Evolutionary conservation across 2,888 invertebrate genomes (phyloP), one percentile per base, ranked within the genome.

Genomic region (Dryobotodes eremita): DNA sequence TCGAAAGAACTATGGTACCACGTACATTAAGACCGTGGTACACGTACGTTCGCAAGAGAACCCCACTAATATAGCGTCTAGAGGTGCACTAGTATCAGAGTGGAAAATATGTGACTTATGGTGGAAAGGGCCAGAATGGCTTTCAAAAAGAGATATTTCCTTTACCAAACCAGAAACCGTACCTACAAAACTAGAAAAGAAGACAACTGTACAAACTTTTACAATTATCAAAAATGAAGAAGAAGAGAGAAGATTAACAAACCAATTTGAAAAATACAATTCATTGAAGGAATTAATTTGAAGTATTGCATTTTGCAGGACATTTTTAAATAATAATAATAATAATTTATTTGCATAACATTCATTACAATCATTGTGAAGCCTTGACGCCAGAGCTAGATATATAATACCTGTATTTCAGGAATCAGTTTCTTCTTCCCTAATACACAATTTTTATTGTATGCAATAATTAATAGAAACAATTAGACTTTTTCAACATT

Each of bases 11-110:
- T 57, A 42, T 70, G 70, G 42, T 70, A 70, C 3, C 42, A 70
- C 55, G 55, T 71, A 59, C 57, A 59, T n/a, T n/a, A n/a, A n/a
- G n/a, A n/a, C n/a, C n/a, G n/a, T n/a, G n/a, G n/a, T n/a, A n/a
- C n/a, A n/a, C n/a, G n/a, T n/a, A n/a, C n/a, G n/a, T n/a, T 59
- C 71, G 59, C 13, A 26, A 71, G 57, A 71, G 20, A 57, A 70
- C 42, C 57, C 70, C 36, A 57, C 70, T 15, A 53, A 53, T 36
- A 53, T 69, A 53, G 53, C 69, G 23, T 69, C 53, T 23, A 70
- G 36, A 70, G 70, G 70, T 42, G 36, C 55, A 55, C 17, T 70
- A 17, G 55, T 70, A 55, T 42, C n/a, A 17, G 70, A 70, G 17
- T 36, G 55, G 17, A 70, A 42, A 20, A 17, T 10, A 55, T 55